Conservation (phyloP, 2,113 vertebrate genomes). For the Ochotona curzoniae region DNA sequence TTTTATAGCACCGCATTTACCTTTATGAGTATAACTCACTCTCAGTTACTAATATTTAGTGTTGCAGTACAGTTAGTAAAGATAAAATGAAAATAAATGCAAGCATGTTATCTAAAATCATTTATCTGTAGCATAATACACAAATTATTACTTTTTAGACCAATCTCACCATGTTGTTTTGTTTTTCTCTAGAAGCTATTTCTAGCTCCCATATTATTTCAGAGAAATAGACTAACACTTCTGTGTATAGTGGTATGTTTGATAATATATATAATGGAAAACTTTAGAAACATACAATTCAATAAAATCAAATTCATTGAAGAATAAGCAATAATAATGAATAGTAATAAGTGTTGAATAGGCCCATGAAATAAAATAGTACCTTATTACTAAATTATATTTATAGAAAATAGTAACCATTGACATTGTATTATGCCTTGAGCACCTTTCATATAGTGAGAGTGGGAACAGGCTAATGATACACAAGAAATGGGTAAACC, state of each 20-base stretch:
- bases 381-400: slow-evolving; percentile 51
- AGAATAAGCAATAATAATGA: not conserved
- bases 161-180: slow-evolving; percentile 32
- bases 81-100: not conserved
- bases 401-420: slow-evolving; percentile 39
- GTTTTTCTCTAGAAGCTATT: slow-evolving; percentile 10
- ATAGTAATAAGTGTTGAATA: not conserved
- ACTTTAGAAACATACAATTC: not conserved
- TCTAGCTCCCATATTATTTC: slow-evolving; percentile 19
- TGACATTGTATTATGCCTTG: not conserved
- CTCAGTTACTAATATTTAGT: not conserved
- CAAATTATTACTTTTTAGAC: not conserved
- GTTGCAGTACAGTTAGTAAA: slow-evolving; percentile 11
- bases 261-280: not conserved
- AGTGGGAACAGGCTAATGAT: not conserved
- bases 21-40: slow-evolving; percentile 44
- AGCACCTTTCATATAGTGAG: not conserved
- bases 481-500: not conserved
- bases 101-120: slow-evolving; percentile 23
- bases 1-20: slow-evolving; percentile 21
- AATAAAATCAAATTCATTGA: not conserved
- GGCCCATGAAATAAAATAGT: not conserved
- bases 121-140: slow-evolving; percentile 15
- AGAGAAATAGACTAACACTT: slow-evolving; percentile 5
- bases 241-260: not conserved